Evolutionary conservation across 2,888 invertebrate species (phyloP).

Genomic region (Andrena chrysosceles): DNA sequence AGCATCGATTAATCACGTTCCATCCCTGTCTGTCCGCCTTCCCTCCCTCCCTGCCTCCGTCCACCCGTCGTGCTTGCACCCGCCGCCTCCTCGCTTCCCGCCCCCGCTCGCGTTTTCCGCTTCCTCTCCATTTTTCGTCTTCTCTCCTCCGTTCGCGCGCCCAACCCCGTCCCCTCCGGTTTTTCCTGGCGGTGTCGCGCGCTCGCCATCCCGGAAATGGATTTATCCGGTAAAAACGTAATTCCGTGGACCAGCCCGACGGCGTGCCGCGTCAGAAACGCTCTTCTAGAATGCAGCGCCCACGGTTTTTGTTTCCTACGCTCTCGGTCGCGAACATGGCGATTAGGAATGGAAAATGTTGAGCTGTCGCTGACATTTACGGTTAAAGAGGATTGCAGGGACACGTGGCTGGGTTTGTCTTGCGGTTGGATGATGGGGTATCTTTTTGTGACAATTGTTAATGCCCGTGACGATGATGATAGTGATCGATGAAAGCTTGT

Average conservation of each 20-base stretch:
- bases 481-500: neutral
- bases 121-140: conserved; percentile 56
- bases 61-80: conserved; percentile 14
- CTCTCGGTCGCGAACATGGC: neutral
- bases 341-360: conserved; percentile 2
- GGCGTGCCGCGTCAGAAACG: neutral
- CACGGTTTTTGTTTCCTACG: neutral
- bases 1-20: conserved; percentile 74
- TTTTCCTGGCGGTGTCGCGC: conserved; percentile 22
- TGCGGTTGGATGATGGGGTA: neutral
- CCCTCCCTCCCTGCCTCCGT: conserved; percentile 14
- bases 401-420: neutral
- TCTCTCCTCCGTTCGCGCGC: conserved; percentile 10
- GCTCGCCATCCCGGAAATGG: conserved; percentile 51
- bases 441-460: too few relatives aligned
- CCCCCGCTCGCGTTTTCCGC: conserved; percentile 26
- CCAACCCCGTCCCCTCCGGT: neutral
- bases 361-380: neutral
- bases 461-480: neutral
- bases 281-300: neutral
- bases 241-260: conserved; percentile 41
- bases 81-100: conserved; percentile 20
- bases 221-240: conserved; percentile 56
- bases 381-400: neutral
- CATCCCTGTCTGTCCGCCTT: conserved; percentile 29